Conservation (phyloP, 2,113 vertebrate genomes). For the Mesitornis unicolor region DNA sequence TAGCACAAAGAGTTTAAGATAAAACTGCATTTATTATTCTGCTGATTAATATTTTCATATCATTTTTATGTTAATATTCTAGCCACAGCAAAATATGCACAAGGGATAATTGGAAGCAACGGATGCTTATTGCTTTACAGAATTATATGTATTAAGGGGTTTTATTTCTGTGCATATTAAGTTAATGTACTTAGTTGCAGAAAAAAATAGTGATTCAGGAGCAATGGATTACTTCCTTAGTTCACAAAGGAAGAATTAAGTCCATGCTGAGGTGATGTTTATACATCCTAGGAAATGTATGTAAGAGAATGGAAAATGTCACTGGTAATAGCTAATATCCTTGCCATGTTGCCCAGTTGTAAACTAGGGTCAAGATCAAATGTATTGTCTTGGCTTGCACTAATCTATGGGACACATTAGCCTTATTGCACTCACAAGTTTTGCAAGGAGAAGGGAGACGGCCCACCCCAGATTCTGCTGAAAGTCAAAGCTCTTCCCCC, state of each 20-base stretch:
- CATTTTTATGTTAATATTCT: slow-evolving; percentile 18
- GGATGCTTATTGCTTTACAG: not conserved
- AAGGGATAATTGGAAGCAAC: not conserved
- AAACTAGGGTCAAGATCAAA: not conserved
- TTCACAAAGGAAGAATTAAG: not conserved
- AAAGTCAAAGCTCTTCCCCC: not conserved
- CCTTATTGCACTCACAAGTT: not conserved
- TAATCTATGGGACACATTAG: not conserved
- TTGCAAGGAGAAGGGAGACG: not conserved
- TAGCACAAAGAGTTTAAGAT: not conserved
- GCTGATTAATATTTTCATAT: not conserved
- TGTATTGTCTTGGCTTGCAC: not conserved
- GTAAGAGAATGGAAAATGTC: slow-evolving; percentile 11
- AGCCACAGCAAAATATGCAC: not conserved
- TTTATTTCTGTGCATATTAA: not conserved
- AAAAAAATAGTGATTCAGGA: not conserved
- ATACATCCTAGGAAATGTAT: not conserved
- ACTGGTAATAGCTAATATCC: not conserved
- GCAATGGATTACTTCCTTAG: not conserved
- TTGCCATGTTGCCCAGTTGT: not conserved
- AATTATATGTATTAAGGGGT: not conserved
- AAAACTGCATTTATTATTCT: slow-evolving; percentile 3
- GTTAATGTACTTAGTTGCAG: not conserved
- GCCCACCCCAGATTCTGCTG: not conserved
- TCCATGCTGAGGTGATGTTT: slow-evolving; percentile 27